Percentiles rank a stretch among this genome's conserved stretches.
phyloP scores from a whole-genome alignment of 2,888 invertebrate species.

The Timandra comae region DNA sequence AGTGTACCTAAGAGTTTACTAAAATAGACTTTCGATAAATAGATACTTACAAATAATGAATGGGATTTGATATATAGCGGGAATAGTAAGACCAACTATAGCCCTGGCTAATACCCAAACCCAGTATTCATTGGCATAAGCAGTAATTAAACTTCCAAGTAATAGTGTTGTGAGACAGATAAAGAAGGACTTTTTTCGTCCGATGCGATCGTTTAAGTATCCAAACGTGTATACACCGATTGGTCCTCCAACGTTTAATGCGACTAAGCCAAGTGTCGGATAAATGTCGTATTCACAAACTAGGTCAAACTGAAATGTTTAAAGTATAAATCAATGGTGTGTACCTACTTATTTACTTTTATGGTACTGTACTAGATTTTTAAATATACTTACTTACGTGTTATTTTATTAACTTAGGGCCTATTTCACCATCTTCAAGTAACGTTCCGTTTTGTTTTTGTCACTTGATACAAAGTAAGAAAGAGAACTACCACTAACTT shows the following conservation, averaged over 20 bases:
- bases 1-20: no score
- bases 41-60: slow-evolving; percentile 91
- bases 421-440: no score
- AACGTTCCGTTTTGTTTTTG: no score
- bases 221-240: slow-evolving; percentile 94
- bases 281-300: slow-evolving; percentile 92
- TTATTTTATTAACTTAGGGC: no score
- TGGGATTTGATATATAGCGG: slow-evolving; percentile 95
- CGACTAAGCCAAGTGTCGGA: slow-evolving; percentile 90
- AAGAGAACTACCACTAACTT: no score
- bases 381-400: no score
- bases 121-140: slow-evolving; percentile 87
- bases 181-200: slow-evolving; percentile 90
- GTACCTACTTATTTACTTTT: no score
- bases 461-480: no score
- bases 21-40: no score
- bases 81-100: slow-evolving; percentile 92
- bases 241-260: slow-evolving; percentile 91
- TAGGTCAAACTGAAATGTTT: slow-evolving; percentile 87
- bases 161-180: slow-evolving; percentile 88
- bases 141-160: slow-evolving; percentile 86
- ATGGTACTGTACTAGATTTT: no score
- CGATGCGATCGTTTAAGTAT: slow-evolving; percentile 89
- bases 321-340: no score
- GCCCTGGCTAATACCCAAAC: slow-evolving; percentile 88